Percentiles rank a stretch among this genome's conserved stretches.
phyloP scores from a whole-genome alignment of 1,140 invertebrate species.

The Tyrophagus putrescentiae region DNA sequence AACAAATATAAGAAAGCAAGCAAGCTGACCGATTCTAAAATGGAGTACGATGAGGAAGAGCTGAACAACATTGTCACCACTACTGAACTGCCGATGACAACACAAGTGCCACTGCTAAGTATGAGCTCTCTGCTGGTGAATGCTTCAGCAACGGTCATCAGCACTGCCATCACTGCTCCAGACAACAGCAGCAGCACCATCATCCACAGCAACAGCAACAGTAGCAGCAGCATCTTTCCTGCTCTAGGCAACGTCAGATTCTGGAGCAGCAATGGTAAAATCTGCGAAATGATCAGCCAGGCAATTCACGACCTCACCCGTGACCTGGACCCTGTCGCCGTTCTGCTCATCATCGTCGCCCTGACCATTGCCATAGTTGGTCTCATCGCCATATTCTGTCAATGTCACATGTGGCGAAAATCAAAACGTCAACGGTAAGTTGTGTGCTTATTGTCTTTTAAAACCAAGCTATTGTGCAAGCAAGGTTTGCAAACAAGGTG shows the following conservation, averaged over 20 bases:
- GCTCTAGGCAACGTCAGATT: no score
- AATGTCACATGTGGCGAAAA: slow-evolving; percentile 1
- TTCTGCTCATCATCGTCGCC: neutral
- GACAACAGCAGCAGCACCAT: neutral
- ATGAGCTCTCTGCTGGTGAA: no score
- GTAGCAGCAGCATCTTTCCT: neutral
- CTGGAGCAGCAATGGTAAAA: neutral
- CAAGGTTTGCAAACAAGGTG: neutral
- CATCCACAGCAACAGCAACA: neutral
- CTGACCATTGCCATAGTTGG: slow-evolving; percentile 1
- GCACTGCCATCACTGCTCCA: neutral
- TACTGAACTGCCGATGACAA: no score
- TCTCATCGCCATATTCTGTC: slow-evolving; percentile 3
- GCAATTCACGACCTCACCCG: neutral
- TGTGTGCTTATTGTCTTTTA: neutral
- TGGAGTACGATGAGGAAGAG: no score
- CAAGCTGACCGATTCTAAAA: no score
- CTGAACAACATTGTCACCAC: no score
- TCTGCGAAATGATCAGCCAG: neutral
- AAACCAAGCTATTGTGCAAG: neutral
- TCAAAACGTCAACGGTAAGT: slow-evolving; percentile 11
- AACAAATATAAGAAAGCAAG: no score
- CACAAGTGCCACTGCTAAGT: no score
- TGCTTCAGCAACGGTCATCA: neutral
- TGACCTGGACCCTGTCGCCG: neutral